phyloP scores from a whole-genome alignment of 2,888 invertebrate genomes.

The Cephus spinipes region DNA sequence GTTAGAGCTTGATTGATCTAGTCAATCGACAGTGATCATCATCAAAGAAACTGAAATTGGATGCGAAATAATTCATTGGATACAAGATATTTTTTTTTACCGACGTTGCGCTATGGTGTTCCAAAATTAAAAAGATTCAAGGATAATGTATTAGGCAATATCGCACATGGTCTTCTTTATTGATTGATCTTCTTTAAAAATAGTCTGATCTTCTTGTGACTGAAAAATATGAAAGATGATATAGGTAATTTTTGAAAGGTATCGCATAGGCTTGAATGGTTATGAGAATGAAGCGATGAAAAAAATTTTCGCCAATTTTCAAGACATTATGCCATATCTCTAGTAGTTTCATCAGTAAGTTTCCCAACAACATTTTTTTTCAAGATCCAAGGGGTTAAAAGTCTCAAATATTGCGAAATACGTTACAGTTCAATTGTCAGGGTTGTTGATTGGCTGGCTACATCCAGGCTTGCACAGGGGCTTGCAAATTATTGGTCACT shows the following conservation, averaged over 20 bases:
- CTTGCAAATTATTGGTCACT: constrained; percentile 10
- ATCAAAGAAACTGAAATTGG: not conserved
- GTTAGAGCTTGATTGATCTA: not conserved
- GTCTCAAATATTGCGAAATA: not conserved
- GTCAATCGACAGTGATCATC: not conserved
- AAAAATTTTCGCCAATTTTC: not conserved
- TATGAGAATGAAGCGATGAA: no score
- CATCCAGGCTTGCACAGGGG: not conserved
- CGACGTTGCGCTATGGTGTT: no score
- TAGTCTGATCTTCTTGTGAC: constrained; percentile 2
- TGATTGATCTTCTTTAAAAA: not conserved
- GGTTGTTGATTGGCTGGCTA: not conserved
- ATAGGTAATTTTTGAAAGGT: no score
- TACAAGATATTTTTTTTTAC: no score
- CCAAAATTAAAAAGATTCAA: no score
- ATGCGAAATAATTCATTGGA: no score
- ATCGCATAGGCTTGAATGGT: no score
- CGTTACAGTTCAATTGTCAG: constrained; percentile 2
- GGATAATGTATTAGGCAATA: no score
- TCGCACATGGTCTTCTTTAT: no score
- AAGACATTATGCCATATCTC: not conserved
- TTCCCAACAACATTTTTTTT: not conserved
- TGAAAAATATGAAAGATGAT: no score
- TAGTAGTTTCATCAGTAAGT: not conserved
- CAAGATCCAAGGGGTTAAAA: not conserved